These are phyloP conservation scores for Drosophila prosaltans DNA, from an alignment of 1,140 invertebrate species.

Conservation along the genomic window DNA sequence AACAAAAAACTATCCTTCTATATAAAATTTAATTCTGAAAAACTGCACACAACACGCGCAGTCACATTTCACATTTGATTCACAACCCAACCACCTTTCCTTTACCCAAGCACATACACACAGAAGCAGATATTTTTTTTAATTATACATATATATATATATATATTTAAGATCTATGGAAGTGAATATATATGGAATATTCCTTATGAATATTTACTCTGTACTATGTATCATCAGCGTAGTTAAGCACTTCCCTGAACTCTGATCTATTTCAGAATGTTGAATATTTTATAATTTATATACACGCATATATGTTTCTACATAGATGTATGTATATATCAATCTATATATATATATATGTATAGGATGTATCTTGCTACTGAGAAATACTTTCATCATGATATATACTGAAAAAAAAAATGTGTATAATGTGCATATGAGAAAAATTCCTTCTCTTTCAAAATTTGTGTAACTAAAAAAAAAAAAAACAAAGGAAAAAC, in stretches of 20 bases:
- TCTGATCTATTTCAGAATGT: conserved; percentile 5
- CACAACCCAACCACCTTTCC: too few relatives aligned
- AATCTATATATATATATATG: conserved; percentile 2
- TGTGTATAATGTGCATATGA: not conserved
- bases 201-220: not conserved
- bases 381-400: conserved; percentile 24
- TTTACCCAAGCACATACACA: not conserved
- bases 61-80: not conserved
- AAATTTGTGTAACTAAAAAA: conserved; percentile 40
- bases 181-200: not conserved
- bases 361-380: conserved; percentile 23
- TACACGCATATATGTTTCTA: not conserved
- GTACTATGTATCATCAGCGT: not conserved
- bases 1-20: not conserved
- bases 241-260: not conserved
- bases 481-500: not conserved
- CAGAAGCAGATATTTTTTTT: not conserved
- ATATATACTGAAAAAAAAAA: not conserved
- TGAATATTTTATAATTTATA: not conserved
- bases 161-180: conserved; percentile 11
- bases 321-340: conserved; percentile 21
- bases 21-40: not conserved
- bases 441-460: conserved; percentile 26
- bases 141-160: too few relatives aligned
- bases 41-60: conserved; percentile 26